Base-by-base conservation (phyloP, 64 coral and sea anemone genomes). In the Montipora foliosa region DNA sequence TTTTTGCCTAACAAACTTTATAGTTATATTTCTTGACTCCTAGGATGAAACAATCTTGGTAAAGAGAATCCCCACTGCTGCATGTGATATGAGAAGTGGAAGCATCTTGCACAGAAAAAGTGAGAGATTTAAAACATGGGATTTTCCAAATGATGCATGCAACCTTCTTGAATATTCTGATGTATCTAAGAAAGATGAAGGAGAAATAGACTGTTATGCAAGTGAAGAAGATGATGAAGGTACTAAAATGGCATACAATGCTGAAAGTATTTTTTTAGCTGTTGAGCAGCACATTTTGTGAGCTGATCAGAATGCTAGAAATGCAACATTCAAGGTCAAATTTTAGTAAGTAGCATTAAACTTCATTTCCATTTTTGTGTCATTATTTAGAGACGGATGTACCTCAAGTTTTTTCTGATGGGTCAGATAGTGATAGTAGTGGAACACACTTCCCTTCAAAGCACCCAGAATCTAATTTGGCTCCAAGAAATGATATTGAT, bases 191-290 rank as follows among this genome's bases (percentile, higher is more conserved):
- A 45, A 86, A 22, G 66, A 78, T 50, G 46, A 49, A 19, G 46
- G 5, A 49, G 62, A 72, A 71, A 86, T 86, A 71, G 44, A 70
- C 3, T 86, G 64, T 29, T 49, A 46, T 71, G 66, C 82, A 86
- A 86, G 82, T 72, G 82, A 86, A 21, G 46, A 86, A 49, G 82
- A 72, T 25, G 46, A 86, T 22, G 82, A 86, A 86, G 82, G 82
- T 86, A 72, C 29, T 12, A 8, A 46, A 37, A 2, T 44, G 29
- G 46, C 46, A 4, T 8, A 76, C 37, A 37, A 37, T 37, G 0
- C 37, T 37, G 37, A 37, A 37, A 37, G 0, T 37, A 37, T 37
- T 37, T 37, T 37, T 37, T 37, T 37, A 37, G 0, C 37, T 37
- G 1, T 37, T 37, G 37, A 37, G 37, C 37, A 37, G 37, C 37